phyloP scores from a whole-genome alignment of 1,140 invertebrate genomes.

The Galleria mellonella region DNA sequence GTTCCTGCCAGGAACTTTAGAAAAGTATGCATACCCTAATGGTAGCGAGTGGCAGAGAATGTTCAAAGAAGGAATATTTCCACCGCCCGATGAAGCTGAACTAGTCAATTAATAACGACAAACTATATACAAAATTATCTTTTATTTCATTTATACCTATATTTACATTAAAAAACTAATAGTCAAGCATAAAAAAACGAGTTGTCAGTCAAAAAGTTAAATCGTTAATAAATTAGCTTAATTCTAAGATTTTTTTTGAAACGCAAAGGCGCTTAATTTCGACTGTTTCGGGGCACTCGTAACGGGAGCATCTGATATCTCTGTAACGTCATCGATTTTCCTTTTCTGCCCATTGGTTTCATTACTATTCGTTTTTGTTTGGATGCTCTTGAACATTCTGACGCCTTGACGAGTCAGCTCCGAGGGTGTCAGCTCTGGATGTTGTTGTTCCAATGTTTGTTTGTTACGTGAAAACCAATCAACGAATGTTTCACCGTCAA shows the following conservation, averaged over 20 bases:
- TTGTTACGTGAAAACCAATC: slow-evolving; percentile 77
- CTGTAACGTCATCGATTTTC: slow-evolving; percentile 43
- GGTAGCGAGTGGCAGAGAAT: slow-evolving; percentile 85
- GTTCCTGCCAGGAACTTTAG: slow-evolving; percentile 80
- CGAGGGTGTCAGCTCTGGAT: slow-evolving; percentile 69
- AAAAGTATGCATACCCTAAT: slow-evolving; percentile 82
- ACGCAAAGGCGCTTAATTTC: slow-evolving; percentile 67
- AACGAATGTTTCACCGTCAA: slow-evolving; percentile 69
- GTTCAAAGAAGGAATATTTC: slow-evolving; percentile 70
- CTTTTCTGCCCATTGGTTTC: slow-evolving; percentile 43
- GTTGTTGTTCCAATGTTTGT: slow-evolving; percentile 68
- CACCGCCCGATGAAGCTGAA: slow-evolving; percentile 51
- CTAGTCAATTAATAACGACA: slow-evolving; percentile 23
- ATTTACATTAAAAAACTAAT: not conserved
- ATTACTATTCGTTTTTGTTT: slow-evolving; percentile 17
- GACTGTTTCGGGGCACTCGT: slow-evolving; percentile 60
- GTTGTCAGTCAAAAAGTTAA: not conserved
- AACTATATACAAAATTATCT: not conserved
- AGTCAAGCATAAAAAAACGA: not conserved
- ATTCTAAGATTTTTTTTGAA: slow-evolving; percentile 54
- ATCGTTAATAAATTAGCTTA: not conserved
- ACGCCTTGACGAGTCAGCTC: slow-evolving; percentile 75
- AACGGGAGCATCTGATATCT: slow-evolving; percentile 22
- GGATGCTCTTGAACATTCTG: slow-evolving; percentile 70
- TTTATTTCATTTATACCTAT: not conserved